phyloP scores from a whole-genome alignment of 2,888 invertebrate genomes.

The Tribolium freemani region DNA sequence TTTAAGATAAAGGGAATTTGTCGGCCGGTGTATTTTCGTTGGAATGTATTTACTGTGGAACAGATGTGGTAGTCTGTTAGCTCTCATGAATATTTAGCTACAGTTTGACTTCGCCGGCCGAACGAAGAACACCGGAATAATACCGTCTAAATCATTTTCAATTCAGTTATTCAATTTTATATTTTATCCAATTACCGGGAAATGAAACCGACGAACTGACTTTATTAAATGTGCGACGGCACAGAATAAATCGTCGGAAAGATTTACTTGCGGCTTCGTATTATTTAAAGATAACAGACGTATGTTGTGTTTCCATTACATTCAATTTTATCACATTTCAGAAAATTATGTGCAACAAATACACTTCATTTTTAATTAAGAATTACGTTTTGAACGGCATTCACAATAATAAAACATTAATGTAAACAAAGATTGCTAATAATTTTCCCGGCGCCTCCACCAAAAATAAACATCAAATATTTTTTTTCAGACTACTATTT shows the following conservation, averaged over 20 bases:
- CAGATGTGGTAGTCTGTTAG: conserved; percentile 30
- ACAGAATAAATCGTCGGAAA: conserved; percentile 8
- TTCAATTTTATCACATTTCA: background rate
- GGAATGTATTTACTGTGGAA: conserved; percentile 15
- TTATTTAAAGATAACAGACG: conserved; percentile 23
- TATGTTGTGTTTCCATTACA: conserved; percentile 12
- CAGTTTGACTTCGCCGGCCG: conserved; percentile 10
- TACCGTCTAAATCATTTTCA: conserved; percentile 25
- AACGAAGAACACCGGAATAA: conserved; percentile 16
- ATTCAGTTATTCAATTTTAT: conserved; percentile 34
- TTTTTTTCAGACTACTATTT: too few relatives aligned
- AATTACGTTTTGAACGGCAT: too few relatives aligned
- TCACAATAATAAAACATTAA: background rate
- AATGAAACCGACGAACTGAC: conserved; percentile 20
- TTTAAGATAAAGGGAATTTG: conserved; percentile 1
- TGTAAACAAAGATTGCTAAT: background rate
- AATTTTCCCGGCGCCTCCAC: background rate
- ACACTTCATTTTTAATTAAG: too few relatives aligned
- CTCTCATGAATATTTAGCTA: conserved; percentile 27
- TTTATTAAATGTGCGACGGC: conserved; percentile 21
- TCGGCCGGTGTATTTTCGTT: background rate
- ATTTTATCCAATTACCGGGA: conserved; percentile 29
- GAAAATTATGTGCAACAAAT: background rate
- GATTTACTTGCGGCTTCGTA: conserved; percentile 18
- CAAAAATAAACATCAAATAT: background rate